These are phyloP conservation scores for Phaonia tiefii DNA, from an alignment of 2,888 invertebrate species.

Conservation along the genomic window DNA sequence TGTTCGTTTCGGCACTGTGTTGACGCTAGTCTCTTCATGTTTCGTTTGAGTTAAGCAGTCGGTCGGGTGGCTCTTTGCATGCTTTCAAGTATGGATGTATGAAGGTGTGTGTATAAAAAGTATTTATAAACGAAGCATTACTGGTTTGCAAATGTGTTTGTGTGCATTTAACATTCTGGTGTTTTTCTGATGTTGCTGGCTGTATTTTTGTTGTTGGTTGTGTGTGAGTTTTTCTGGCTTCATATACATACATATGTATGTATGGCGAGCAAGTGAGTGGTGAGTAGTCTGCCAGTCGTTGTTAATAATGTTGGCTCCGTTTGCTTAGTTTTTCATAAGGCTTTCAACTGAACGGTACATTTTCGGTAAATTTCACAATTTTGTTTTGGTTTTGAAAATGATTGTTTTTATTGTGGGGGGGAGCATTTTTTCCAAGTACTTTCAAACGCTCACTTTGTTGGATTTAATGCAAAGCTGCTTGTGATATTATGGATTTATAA, in stretches of 20 bases:
- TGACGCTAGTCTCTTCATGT: constrained; percentile 51
- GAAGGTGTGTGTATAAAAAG: constrained; percentile 20
- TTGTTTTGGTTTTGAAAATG: constrained; percentile 23
- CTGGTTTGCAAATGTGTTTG: neutral
- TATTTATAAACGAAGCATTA: constrained; percentile 64
- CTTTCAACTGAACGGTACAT: constrained; percentile 65
- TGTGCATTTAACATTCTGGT: neutral
- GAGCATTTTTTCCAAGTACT: no score
- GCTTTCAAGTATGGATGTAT: constrained; percentile 18
- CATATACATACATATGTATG: constrained; percentile 29
- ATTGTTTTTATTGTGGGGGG: no score
- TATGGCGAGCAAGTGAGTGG: neutral
- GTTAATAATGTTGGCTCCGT: constrained; percentile 65
- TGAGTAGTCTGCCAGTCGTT: constrained; percentile 47
- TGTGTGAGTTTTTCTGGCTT: constrained; percentile 13
- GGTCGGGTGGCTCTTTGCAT: neutral
- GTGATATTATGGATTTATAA: no score
- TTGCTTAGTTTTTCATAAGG: constrained; percentile 67
- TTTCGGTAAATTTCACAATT: constrained; percentile 63
- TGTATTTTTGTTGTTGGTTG: constrained; percentile 39
- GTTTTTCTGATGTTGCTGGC: constrained; percentile 43
- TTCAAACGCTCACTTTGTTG: no score
- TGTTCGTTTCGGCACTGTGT: neutral
- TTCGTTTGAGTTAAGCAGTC: no score
- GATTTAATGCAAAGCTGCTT: no score